Base-by-base conservation (phyloP, 2,113 vertebrate genomes). In the Trachemys scripta region DNA sequence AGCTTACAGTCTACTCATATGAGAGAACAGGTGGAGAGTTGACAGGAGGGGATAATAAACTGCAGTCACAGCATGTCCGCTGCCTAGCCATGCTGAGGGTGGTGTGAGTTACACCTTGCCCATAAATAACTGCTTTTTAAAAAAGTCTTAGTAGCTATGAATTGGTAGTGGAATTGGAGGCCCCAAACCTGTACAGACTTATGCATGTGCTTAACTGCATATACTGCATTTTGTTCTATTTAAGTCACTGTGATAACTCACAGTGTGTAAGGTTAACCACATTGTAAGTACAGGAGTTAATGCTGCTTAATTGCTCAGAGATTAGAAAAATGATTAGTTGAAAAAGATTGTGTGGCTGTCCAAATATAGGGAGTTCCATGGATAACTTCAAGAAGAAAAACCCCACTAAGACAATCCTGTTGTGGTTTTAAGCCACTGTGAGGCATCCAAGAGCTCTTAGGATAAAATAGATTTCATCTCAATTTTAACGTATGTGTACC, bases 91-190 rank as follows among this genome's bases (percentile, higher is more conserved):
- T 96, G 89, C 92, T 88, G 95, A 96, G 96, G 90, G 87, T 97
- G 49, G 72, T 96, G 89, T 97, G 96, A 97, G 53, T 96, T 97
- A 97, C 94, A 96, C 87, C 85, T 97, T 92, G 75, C 81, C 96
- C 96, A 97, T 96, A 97, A 97, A 96, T 97, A 97, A 96, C 65
- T 88, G 90, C 8, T 69, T 93, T 97, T 96, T 94, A 96, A 97
- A 97, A 97, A 97, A 97, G 96, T 90, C 84, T 75, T 85, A 95
- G 19, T 72, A 38, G 65, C 9, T 72, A 38, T 97, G 95, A 12
- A 45, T 47, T 47, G 42, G 75, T 14, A 47, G 25, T 47, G 25
- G 24, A 14, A 45, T 25, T 78, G 20, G 75, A 27, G 42, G 42
- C 11, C 75, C 42, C 42, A 45, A 78, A 78, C 24, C 19, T 78